Conservation (phyloP, 2,113 vertebrate species). For the Nyctereutes procyonoides region DNA sequence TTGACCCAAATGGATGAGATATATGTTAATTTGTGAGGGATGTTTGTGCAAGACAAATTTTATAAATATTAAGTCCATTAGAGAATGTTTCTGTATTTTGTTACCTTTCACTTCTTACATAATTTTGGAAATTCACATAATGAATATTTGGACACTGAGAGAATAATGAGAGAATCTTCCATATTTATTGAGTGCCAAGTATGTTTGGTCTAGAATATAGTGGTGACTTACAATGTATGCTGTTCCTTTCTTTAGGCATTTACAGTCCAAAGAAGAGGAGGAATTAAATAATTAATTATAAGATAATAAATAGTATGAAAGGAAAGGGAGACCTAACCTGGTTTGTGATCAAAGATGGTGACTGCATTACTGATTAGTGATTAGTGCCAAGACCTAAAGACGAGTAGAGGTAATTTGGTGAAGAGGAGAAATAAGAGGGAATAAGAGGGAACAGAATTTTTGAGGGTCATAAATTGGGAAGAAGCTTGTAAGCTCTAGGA, state of each 20-base stretch:
- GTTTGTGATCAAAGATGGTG: background rate
- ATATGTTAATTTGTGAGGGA: background rate
- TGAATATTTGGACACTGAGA: conserved; percentile 41
- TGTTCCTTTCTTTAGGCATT: background rate
- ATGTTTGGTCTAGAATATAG: background rate
- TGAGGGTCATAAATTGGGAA: background rate
- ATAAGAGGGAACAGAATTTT: background rate
- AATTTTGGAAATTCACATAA: conserved; percentile 8
- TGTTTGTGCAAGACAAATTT: conserved; percentile 33
- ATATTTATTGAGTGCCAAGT: background rate
- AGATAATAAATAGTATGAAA: background rate
- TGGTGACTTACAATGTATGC: conserved; percentile 30
- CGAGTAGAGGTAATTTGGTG: background rate
- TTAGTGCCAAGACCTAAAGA: background rate
- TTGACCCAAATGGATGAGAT: background rate
- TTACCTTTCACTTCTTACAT: background rate
- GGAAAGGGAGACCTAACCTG: background rate
- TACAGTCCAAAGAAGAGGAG: conserved; percentile 29
- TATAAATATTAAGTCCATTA: conserved; percentile 19
- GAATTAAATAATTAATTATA: conserved; percentile 42
- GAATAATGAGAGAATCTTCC: background rate
- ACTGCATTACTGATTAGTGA: background rate
- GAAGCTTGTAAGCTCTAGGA: background rate
- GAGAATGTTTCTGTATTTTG: conserved; percentile 34
- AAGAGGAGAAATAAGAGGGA: background rate